Base-by-base conservation (phyloP, 2,888 invertebrate species). In the Euphydryas editha region DNA sequence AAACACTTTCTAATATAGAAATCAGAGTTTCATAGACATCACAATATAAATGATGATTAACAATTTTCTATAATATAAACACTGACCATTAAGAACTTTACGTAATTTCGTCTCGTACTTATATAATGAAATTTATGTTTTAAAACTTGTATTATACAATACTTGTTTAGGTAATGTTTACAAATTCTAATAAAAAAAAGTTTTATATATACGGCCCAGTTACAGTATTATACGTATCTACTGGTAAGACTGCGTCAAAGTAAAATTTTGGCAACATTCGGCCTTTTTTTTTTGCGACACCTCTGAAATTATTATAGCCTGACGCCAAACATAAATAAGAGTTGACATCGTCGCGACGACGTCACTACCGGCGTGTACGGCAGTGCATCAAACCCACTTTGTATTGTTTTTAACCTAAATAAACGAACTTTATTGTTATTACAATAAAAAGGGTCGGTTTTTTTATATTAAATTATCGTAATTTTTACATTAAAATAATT, bases 301-400 rank as follows among this genome's bases (percentile, higher is more conserved):
- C 76, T 78, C 78, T 74, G 77, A 77, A 78, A 78, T 83, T 82
- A 86, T 86, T 83, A 76, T 76, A 76, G 72, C 75, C 72, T 83
- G 92, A 92, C 92, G 92, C 92, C 92, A 81, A 85, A 81, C 83
- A 78, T 84, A 88, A 90, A 92, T 92, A 90, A 88, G 84, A 72
- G 75, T 76, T 79, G 82, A 81, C 81, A 81, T 69, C 81, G 79
- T 76, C 82, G 82, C 80, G 83, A 70, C 72, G 65, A 68, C 68
- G 62, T 70, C 67, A 62, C 68, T 61, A 57, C 64, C 71, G 71
- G 57, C 46, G 57, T 36, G 18, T 42, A 39, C 59, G 17, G 21
- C 54, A 51, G 62, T 65, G 58, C 57, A 56, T 46, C 44, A 59
- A 54, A 60, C 37, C 24, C 37, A 13, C 15, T 64, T 57, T 47